phyloP scores from a whole-genome alignment of 2,113 vertebrate species.

The Eretmodus cyanostictus region DNA sequence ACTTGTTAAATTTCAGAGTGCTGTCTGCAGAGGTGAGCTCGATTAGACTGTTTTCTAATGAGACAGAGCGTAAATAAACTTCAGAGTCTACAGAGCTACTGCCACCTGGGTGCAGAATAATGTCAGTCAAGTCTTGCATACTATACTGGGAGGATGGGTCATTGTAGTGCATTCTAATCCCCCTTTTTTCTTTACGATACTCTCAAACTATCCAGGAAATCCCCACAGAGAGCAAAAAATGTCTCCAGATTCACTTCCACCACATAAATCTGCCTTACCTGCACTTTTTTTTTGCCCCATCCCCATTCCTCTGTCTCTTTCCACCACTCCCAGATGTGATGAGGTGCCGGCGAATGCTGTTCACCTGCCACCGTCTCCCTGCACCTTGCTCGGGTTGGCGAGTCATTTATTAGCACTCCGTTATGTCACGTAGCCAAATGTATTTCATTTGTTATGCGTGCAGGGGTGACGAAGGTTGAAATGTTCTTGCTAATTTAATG shows the following conservation, averaged over 20 bases:
- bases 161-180: neutral
- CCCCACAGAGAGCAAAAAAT: neutral
- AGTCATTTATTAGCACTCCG: slow-evolving; percentile 54
- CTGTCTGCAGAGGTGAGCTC: neutral
- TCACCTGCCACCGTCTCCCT: slow-evolving; percentile 25
- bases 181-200: neutral
- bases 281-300: neutral
- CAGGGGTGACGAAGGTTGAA: slow-evolving; percentile 56
- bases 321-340: neutral
- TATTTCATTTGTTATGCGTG: slow-evolving; percentile 61
- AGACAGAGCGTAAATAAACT: neutral
- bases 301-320: neutral
- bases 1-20: neutral
- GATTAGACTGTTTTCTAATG: slow-evolving; percentile 18
- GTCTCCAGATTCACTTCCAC: neutral
- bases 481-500: slow-evolving; percentile 75
- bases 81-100: neutral
- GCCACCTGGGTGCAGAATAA: neutral
- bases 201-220: neutral
- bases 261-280: neutral
- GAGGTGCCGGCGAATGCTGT: neutral
- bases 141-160: neutral
- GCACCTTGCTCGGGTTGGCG: neutral
- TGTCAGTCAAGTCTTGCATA: neutral
- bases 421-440: slow-evolving; percentile 62